A percentile compares a stretch with the other conserved stretches of the same genome.
phyloP scores from a whole-genome alignment of 2,888 invertebrate species.

The Physocephala rufipes region DNA sequence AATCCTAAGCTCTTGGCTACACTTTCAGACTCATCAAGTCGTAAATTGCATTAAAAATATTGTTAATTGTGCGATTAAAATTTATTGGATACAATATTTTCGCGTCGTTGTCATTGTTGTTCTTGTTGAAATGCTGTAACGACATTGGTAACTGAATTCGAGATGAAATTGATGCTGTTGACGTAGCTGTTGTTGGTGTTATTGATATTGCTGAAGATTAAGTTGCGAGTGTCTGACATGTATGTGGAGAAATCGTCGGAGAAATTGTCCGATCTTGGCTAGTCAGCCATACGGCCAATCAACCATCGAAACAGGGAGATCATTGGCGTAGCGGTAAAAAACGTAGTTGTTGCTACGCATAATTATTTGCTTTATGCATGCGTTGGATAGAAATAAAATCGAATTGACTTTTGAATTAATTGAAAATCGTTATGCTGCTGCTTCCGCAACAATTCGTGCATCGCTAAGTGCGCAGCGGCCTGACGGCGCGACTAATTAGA shows the following conservation, averaged over 20 bases:
- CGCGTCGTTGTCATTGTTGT: constrained; percentile 12
- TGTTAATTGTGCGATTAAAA: constrained; percentile 42
- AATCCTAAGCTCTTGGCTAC: constrained; percentile 5
- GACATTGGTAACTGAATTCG: constrained; percentile 27
- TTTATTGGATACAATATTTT: constrained; percentile 42
- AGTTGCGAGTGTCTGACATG: constrained; percentile 10
- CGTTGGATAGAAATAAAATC: constrained; percentile 39
- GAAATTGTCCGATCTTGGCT: constrained; percentile 25
- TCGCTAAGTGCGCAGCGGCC: constrained; percentile 14
- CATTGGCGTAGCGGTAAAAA: constrained; percentile 22
- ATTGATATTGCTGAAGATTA: too few relatives aligned
- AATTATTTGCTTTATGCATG: constrained; percentile 31
- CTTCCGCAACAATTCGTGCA: background rate
- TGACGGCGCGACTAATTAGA: constrained; percentile 18
- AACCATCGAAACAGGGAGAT: too few relatives aligned
- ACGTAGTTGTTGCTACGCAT: constrained; percentile 24
- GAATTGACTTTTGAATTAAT: constrained; percentile 42
- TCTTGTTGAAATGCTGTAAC: constrained; percentile 7
- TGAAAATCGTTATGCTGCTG: constrained; percentile 33
- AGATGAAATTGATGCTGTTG: constrained; percentile 14
- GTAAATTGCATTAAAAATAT: constrained; percentile 41
- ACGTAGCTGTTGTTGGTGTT: too few relatives aligned
- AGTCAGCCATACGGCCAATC: too few relatives aligned
- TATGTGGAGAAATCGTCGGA: constrained; percentile 30
- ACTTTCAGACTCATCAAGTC: constrained; percentile 17